Percentiles rank a stretch among this genome's conserved stretches.
Evolutionary conservation across 2,888 invertebrate species (phyloP).

Genomic region (Amblyjoppa proteus): DNA sequence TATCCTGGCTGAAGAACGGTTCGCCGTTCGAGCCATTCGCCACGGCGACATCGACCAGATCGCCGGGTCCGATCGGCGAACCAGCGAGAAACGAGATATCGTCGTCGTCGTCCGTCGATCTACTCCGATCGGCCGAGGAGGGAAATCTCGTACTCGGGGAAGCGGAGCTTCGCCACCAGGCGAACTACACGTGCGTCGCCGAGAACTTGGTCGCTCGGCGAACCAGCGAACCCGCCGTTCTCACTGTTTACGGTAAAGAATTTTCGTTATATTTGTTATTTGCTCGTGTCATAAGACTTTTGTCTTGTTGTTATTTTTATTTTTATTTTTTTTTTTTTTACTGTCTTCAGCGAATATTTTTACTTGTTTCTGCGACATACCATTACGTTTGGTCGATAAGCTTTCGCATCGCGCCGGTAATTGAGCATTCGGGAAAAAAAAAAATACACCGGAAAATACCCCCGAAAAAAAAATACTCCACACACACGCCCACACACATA

Average conservation of each 20-base stretch:
- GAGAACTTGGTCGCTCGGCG: constrained; percentile 95
- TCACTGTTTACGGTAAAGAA: constrained; percentile 93
- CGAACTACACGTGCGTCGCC: constrained; percentile 97
- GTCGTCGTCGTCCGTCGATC: constrained; percentile 85
- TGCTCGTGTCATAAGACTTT: too few relatives aligned
- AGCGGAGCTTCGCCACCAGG: constrained; percentile 91
- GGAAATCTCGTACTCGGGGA: constrained; percentile 94
- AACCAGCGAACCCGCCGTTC: constrained; percentile 92
- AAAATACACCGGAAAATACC: too few relatives aligned
- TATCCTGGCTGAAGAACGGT: constrained; percentile 93
- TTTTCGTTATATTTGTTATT: too few relatives aligned
- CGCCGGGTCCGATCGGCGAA: constrained; percentile 52
- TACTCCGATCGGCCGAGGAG: constrained; percentile 88
- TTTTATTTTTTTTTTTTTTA: too few relatives aligned
- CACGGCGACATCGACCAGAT: constrained; percentile 71
- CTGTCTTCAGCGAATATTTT: too few relatives aligned
- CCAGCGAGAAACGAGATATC: constrained; percentile 74
- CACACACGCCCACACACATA: too few relatives aligned
- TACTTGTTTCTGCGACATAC: too few relatives aligned
- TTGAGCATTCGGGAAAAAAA: too few relatives aligned
- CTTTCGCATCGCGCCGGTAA: too few relatives aligned
- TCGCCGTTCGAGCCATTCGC: constrained; percentile 89
- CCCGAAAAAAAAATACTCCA: too few relatives aligned
- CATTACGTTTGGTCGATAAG: too few relatives aligned
- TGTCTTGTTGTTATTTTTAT: too few relatives aligned